Evolutionary conservation across 2,113 vertebrate species (phyloP), one percentile per base, ranked within the genome.

Genomic region (Petroica traversi): DNA sequence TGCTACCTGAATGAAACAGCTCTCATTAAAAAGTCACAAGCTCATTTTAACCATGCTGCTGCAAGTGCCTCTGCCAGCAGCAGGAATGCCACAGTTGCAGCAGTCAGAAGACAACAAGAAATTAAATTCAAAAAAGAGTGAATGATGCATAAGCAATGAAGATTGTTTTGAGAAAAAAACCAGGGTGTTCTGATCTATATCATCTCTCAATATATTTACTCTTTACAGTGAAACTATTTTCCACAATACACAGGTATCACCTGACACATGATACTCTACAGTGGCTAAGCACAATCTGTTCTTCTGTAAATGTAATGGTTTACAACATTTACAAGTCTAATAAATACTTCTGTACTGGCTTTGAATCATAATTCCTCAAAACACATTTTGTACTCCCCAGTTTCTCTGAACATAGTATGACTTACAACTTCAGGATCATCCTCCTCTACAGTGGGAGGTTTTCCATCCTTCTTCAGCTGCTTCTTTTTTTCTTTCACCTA

Each of bases 401-500:
- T 55, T 68, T 64, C 58, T 64, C 55, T 68, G 54, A 77, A 31
- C n/a, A 76, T 4, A 19, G 31, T 4, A 43, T 1, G 8, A 98
- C 98, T 98, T 95, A 99, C 99, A 97, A 99, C 25, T 98, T 99
- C 99, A 23, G 98, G 98, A 93, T 99, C 99, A 82, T 99, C 99
- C 89, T 99, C 99, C 87, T 99, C 99, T 49, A 99, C 97, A 49
- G 92, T 94, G 63, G 96, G 92, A 78, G 98, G 45, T 94, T 99
- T 99, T 36, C 99, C 99, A 40, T 99, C 99, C 90, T 99, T 99
- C 98, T 99, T 99, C 64, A 99, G 74, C 88, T 99, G 99, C 95
- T 99, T 99, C 97, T 98, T 99, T 97, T 99, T 99, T 96, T 99
- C 99, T 96, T 98, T 99, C 92, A 99, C 99, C 99, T 99, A 87